phyloP scores from a whole-genome alignment of 2,888 invertebrate species.

The Mesoligia furuncula region DNA sequence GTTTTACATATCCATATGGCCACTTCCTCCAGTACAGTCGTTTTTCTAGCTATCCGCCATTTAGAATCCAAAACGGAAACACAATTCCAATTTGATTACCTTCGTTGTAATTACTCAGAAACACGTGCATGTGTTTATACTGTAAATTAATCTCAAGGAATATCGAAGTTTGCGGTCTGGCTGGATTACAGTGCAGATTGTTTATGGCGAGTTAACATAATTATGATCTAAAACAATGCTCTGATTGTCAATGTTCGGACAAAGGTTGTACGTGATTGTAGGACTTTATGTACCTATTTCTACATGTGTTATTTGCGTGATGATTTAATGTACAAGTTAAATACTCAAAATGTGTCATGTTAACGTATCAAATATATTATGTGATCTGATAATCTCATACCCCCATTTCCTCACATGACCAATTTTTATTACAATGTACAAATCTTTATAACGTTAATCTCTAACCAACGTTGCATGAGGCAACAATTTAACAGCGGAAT shows the following conservation, averaged over 20 bases:
- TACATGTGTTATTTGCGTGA: constrained; percentile 4
- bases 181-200: constrained; percentile 28
- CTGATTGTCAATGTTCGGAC: constrained; percentile 19
- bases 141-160: constrained; percentile 60
- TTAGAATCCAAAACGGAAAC: constrained; percentile 32
- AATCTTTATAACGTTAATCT: constrained; percentile 46
- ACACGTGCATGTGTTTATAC: constrained; percentile 35
- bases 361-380: background rate
- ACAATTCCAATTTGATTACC: constrained; percentile 40
- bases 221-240: constrained; percentile 43
- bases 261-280: background rate
- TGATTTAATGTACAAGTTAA: background rate
- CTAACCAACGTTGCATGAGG: constrained; percentile 51
- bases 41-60: constrained; percentile 12
- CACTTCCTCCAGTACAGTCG: background rate
- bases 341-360: constrained; percentile 2
- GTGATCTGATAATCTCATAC: background rate
- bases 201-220: constrained; percentile 37
- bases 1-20: background rate
- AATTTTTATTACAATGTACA: constrained; percentile 29
- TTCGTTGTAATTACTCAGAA: constrained; percentile 39
- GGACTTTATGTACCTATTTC: constrained; percentile 14
- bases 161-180: constrained; percentile 27
- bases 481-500: constrained; percentile 54
- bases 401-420: constrained; percentile 26